phyloP scores from a whole-genome alignment of 2,113 vertebrate species.

The Nematolebias whitei region DNA sequence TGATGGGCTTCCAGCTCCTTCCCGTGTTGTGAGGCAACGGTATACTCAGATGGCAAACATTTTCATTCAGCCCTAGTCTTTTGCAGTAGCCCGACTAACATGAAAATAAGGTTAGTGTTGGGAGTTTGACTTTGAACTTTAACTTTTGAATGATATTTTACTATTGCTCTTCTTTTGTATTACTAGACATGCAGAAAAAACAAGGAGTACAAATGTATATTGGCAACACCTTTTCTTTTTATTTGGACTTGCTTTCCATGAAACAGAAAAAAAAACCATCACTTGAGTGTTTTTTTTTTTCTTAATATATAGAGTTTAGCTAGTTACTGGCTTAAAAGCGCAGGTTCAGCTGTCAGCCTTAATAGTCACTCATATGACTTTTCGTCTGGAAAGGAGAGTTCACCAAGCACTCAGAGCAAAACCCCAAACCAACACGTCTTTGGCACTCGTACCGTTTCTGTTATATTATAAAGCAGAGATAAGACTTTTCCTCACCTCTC shows the following conservation, averaged over 20 bases:
- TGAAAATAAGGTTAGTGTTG: slow-evolving; percentile 36
- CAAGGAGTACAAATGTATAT: slow-evolving; percentile 5
- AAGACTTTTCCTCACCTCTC: slow-evolving; percentile 32
- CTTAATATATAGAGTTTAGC: slow-evolving; percentile 28
- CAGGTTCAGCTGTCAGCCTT: slow-evolving; percentile 28
- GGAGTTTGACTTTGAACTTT: slow-evolving; percentile 24
- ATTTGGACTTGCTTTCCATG: slow-evolving; percentile 33
- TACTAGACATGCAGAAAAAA: slow-evolving; percentile 34
- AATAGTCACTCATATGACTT: slow-evolving; percentile 36
- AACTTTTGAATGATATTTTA: slow-evolving; percentile 34
- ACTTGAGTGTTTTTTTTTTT: slow-evolving; percentile 8
- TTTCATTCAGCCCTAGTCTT: slow-evolving; percentile 45
- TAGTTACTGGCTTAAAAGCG: slow-evolving; percentile 14
- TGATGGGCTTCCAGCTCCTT: slow-evolving; percentile 45
- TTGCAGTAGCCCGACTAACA: slow-evolving; percentile 40
- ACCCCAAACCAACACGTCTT: slow-evolving; percentile 28
- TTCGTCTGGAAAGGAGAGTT: slow-evolving; percentile 27
- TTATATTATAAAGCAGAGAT: slow-evolving; percentile 30
- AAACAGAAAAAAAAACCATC: slow-evolving; percentile 28
- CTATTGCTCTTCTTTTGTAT: slow-evolving; percentile 32
- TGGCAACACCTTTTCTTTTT: slow-evolving; percentile 34
- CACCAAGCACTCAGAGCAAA: slow-evolving; percentile 9
- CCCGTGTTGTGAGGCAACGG: slow-evolving; percentile 38
- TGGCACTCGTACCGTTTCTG: slow-evolving; percentile 29
- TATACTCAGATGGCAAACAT: slow-evolving; percentile 37